Evolutionary conservation across 2,888 invertebrate genomes (phyloP), one percentile per base, ranked within the genome.

Genomic region (Callimorpha dominula): DNA sequence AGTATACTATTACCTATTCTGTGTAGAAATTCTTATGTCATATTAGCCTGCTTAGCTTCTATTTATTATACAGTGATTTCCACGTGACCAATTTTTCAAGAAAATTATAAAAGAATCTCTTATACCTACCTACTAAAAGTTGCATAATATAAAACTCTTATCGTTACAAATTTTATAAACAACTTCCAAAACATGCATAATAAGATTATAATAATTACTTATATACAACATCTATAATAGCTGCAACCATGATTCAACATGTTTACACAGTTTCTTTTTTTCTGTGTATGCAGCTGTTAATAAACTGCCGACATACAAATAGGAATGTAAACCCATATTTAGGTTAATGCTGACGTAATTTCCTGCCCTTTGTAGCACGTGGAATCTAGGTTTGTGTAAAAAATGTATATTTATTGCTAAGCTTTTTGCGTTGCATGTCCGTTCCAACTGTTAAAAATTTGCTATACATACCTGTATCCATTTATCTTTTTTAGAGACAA

Each of bases 241-340:
- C 31, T 31, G 57, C 20, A 31, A 31, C 4, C 31, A 49, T 65
- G 49, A 31, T 65, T 50, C 20, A 49, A 50, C 65, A 65, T 65
- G 65, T 65, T 65, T 65, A 65, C 65, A 49, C 31, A 65, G 14
- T 50, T 49, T 31, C 17, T 14, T 65, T 65, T 50, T 65, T 20
- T 46, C 14, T 50, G 9, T 65, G 31, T 50, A 50, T 31, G 15
- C 31, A 65, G 65, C 15, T 65, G 20, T 1, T 46, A 50, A 31
- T 50, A 50, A 12, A 15, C 65, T 65, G 65, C 31, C 15, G 65
- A 31, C 4, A 31, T 65, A 49, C 31, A 31, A 31, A 2, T 31
- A 65, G 20, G 15, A 65, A 20, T 20, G 65, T 31, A 14, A 49
- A 20, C 65, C 65, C 46, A 49, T 65, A 20, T 46, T 65, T 65